Evolutionary conservation across 2,888 invertebrate genomes (phyloP), one percentile per base, ranked within the genome.

Genomic region (Calameuta filiformis): DNA sequence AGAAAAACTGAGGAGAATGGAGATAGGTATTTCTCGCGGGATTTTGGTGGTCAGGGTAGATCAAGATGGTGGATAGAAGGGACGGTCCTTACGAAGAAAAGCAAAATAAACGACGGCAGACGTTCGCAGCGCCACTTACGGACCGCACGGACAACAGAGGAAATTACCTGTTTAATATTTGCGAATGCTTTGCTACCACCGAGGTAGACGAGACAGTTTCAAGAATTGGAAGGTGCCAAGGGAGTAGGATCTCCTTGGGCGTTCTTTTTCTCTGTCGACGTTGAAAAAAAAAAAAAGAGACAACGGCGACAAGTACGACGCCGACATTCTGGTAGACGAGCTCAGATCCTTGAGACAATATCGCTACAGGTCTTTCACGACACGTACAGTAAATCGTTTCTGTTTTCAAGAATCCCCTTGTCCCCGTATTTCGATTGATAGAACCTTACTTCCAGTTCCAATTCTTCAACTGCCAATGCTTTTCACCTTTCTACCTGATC

Each of bases 11-110:
- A 75, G 33, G 68, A 40, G 15, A 56, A 30, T 35, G 40, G 30
- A 35, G 30, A 40, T 75, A 33, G 15, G 56, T 75, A 75, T 75
- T 75, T 56, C 75, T 75, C 75, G 75, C 30, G 75, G 75, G 75
- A 40, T 56, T 56, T 56, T 15, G 9, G 23, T 2, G 23, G 56
- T 9, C 23, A 56, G 56, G 56, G 23, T 9, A 23, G 2, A 56
- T 23, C 56, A 23, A 23, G 56, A 56, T 23, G 56, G 23, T 23
- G 56, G 56, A 23, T 56, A 9, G 56, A 23, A 23, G 56, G 56
- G 23, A 56, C 9, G 56, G 23, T 23, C 56, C 56, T 23, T 23
- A 11, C 6, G 34, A n/a, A 75, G 11, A 68, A 15, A 68, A 68
- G 75, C 23, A 75, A 75, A 56, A 68, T 68, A 34, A 71, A 31